phyloP scores from a whole-genome alignment of 2,888 invertebrate genomes.

The Conus canariensis region DNA sequence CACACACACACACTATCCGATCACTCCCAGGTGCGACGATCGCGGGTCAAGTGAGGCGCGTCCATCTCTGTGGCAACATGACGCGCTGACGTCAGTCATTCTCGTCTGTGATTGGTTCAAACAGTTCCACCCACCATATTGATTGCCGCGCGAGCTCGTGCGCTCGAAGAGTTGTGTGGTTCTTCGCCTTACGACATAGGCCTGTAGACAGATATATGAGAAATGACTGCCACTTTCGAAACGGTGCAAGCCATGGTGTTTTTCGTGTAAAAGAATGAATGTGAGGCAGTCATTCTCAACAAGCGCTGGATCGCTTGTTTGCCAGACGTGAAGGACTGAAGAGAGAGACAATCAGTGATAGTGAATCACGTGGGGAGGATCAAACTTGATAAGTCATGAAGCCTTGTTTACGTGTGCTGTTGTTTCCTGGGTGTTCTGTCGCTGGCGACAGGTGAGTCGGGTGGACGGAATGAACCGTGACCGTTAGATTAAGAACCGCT shows the following conservation, averaged over 20 bases:
- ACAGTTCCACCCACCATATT: background rate
- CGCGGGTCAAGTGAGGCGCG: background rate
- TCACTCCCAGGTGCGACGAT: too few species aligned
- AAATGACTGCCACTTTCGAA: background rate
- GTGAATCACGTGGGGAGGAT: background rate
- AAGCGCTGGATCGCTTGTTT: constrained; percentile 46
- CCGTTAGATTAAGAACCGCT: too few species aligned
- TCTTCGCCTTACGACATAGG: too few species aligned
- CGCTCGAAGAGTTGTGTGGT: background rate
- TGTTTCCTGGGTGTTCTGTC: constrained; percentile 19
- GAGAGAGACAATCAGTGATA: background rate
- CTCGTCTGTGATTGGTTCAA: constrained; percentile 32
- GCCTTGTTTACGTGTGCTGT: constrained; percentile 3
- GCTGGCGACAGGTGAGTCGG: constrained; percentile 41
- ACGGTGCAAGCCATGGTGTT: background rate
- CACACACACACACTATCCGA: too few species aligned
- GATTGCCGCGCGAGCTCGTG: background rate
- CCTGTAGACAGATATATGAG: background rate
- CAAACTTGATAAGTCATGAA: background rate
- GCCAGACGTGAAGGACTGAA: background rate
- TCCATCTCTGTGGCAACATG: constrained; percentile 34
- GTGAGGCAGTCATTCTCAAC: constrained; percentile 12
- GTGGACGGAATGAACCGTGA: too few species aligned
- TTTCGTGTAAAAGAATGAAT: constrained; percentile 27
- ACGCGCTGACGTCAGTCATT: constrained; percentile 36